These are phyloP conservation scores for Malurus leucopterus DNA, from an alignment of 2,797 vertebrate species.

Conservation along the genomic window DNA sequence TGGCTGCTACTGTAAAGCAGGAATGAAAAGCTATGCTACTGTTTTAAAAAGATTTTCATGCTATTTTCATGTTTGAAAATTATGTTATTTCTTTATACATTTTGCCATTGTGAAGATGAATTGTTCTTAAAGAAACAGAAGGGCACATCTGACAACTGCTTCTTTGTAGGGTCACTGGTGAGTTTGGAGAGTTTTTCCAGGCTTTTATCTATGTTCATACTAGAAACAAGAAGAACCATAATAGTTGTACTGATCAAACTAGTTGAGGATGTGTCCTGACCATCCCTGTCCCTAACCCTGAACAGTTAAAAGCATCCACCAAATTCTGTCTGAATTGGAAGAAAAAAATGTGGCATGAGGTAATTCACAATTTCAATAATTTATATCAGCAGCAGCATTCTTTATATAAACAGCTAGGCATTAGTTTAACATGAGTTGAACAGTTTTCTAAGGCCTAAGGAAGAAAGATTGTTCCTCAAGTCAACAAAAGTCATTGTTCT, in stretches of 20 bases:
- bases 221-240: neutral
- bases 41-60: neutral
- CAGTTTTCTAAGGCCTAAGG: neutral
- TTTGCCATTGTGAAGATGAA: neutral
- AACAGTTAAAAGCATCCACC: neutral
- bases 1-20: neutral
- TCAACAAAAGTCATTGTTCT: neutral
- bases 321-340: neutral
- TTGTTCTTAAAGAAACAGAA: neutral
- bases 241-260: neutral
- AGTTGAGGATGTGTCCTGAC: neutral
- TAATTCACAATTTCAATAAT: neutral
- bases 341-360: neutral
- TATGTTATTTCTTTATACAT: neutral
- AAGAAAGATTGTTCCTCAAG: neutral
- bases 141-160: neutral
- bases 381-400: neutral
- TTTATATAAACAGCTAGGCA: neutral
- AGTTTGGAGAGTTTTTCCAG: neutral
- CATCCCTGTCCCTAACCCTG: neutral
- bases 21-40: neutral
- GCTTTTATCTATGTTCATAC: neutral
- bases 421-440: neutral
- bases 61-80: neutral
- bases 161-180: neutral